Percentiles rank a stretch among this genome's conserved stretches.
Evolutionary conservation across 2,888 invertebrate species (phyloP).

Genomic region (Hemithea aestivaria): DNA sequence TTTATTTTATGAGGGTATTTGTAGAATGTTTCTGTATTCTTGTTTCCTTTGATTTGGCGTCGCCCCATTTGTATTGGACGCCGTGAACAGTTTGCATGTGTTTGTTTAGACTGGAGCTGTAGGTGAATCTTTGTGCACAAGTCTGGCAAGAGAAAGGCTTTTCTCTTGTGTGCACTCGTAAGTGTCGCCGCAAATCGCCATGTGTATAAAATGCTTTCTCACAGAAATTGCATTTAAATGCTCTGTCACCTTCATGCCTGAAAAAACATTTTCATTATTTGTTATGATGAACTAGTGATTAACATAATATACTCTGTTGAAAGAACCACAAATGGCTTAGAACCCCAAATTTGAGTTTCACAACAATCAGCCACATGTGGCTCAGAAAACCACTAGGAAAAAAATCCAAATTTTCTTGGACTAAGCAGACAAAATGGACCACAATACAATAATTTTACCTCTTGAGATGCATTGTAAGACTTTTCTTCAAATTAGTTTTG

Average conservation of each 20-base stretch:
- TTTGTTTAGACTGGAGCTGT: constrained; percentile 68
- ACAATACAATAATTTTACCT: no score
- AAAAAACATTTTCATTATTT: constrained; percentile 31
- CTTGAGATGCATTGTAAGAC: constrained; percentile 60
- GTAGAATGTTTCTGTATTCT: constrained; percentile 26
- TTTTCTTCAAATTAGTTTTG: constrained; percentile 62
- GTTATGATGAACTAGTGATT: no score
- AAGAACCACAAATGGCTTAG: no score
- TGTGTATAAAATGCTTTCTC: constrained; percentile 54
- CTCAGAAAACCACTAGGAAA: no score
- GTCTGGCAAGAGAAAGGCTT: constrained; percentile 64
- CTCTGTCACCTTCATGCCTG: constrained; percentile 65
- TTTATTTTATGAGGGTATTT: constrained; percentile 6
- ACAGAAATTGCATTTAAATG: constrained; percentile 59
- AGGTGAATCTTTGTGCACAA: constrained; percentile 60
- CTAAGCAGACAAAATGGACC: no score
- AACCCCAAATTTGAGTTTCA: no score
- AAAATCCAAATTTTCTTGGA: no score
- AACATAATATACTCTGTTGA: no score
- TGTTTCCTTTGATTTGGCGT: constrained; percentile 39
- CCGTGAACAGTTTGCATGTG: constrained; percentile 67
- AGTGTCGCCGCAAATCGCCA: constrained; percentile 58
- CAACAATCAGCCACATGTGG: no score
- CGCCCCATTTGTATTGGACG: constrained; percentile 60
- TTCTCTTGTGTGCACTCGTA: constrained; percentile 60